phyloP scores from a whole-genome alignment of 2,888 invertebrate species.

The Pomacea canaliculata region DNA sequence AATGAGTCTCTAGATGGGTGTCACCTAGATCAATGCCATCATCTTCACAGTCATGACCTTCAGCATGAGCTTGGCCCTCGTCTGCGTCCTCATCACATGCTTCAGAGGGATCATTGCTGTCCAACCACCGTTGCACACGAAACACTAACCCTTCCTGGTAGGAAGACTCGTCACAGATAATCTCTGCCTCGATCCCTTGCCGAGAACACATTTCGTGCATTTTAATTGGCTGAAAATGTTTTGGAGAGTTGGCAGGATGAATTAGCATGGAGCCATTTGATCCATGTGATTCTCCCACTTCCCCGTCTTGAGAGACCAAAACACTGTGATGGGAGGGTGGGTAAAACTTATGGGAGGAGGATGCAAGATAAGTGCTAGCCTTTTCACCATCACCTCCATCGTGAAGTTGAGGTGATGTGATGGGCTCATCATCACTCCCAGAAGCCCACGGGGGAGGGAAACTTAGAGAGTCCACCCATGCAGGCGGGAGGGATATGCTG shows the following conservation, averaged over 20 bases:
- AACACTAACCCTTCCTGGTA: conserved; percentile 50
- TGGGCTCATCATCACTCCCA: conserved; percentile 36
- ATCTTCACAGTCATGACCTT: conserved; percentile 22
- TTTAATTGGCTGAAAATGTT: conserved; percentile 56
- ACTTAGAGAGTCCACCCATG: conserved; percentile 34
- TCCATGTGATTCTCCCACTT: conserved; percentile 32
- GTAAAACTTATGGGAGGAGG: conserved; percentile 46
- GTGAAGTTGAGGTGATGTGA: conserved; percentile 29
- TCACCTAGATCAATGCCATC: conserved; percentile 24
- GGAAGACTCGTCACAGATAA: conserved; percentile 49
- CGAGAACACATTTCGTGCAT: conserved; percentile 28
- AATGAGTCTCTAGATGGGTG: conserved; percentile 29
- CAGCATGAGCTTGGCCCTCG: conserved; percentile 27
- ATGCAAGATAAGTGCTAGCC: conserved; percentile 44
- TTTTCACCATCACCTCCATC: conserved; percentile 40
- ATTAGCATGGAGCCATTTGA: conserved; percentile 16
- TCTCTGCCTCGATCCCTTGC: conserved; percentile 39
- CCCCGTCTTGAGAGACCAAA: conserved; percentile 31
- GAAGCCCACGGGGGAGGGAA: conserved; percentile 32
- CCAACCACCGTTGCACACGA: conserved; percentile 54
- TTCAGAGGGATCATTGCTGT: conserved; percentile 28
- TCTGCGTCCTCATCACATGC: conserved; percentile 29
- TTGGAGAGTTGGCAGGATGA: conserved; percentile 38
- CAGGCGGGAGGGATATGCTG: conserved; percentile 40
- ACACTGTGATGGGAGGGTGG: conserved; percentile 58